Evolutionary conservation across 1,140 invertebrate species (phyloP).

Genomic region (Hydropsyche tenuis): DNA sequence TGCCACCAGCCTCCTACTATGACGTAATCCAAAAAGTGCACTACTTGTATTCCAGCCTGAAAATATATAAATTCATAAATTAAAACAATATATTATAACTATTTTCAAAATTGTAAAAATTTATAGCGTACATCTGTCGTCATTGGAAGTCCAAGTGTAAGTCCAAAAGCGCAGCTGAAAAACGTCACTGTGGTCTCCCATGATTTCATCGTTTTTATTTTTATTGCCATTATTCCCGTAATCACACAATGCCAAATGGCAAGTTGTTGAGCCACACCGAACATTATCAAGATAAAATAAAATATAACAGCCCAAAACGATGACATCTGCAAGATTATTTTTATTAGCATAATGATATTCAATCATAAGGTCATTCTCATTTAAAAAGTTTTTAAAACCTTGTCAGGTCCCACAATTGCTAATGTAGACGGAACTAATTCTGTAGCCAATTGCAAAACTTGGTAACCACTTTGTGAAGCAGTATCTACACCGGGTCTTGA

Average conservation of each 20-base stretch:
- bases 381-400: slow-evolving; percentile 26
- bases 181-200: slow-evolving; percentile 89
- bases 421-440: slow-evolving; percentile 85
- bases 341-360: neutral
- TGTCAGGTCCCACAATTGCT: slow-evolving; percentile 70
- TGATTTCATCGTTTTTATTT: slow-evolving; percentile 71
- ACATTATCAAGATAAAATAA: slow-evolving; percentile 83
- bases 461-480: slow-evolving; percentile 73
- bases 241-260: slow-evolving; percentile 84
- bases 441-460: slow-evolving; percentile 79
- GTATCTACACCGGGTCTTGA: slow-evolving; percentile 64
- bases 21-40: slow-evolving; percentile 85
- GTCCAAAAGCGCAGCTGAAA: slow-evolving; percentile 81
- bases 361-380: neutral
- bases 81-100: neutral
- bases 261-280: slow-evolving; percentile 84
- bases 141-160: slow-evolving; percentile 85
- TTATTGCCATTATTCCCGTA: slow-evolving; percentile 79
- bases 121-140: slow-evolving; percentile 79
- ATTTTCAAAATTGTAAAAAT: slow-evolving; percentile 11
- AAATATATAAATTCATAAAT: slow-evolving; percentile 47
- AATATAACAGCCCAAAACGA: slow-evolving; percentile 88
- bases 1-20: slow-evolving; percentile 87
- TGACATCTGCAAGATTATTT: slow-evolving; percentile 64
- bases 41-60: slow-evolving; percentile 81